Percentiles rank a stretch among this genome's conserved stretches.
Conservation (phyloP, 1,140 invertebrate genomes). For the Argopecten irradians region DNA sequence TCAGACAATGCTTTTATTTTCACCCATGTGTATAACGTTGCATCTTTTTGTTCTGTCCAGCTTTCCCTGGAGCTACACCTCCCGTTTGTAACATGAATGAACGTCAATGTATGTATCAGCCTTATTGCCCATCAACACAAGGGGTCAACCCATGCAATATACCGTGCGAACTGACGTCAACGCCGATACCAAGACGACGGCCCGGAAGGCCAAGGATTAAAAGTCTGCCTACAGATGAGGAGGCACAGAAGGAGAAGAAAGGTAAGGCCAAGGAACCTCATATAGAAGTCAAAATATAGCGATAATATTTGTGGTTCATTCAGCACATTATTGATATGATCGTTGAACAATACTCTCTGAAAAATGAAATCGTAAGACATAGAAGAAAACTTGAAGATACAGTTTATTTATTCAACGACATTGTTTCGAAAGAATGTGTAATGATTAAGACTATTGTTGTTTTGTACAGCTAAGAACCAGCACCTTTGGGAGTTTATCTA, state of each 20-base stretch:
- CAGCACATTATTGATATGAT: background rate
- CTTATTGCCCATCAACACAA: background rate
- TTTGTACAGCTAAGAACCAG: constrained; percentile 67
- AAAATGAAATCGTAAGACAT: background rate
- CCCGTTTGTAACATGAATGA: background rate
- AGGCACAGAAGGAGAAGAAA: constrained; percentile 67
- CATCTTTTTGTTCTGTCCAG: background rate
- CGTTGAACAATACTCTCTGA: background rate
- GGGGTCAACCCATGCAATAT: background rate
- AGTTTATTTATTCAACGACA: background rate
- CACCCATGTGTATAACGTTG: too few species aligned
- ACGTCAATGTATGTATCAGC: background rate
- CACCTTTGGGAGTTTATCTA: constrained; percentile 76
- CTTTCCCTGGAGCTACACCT: background rate
- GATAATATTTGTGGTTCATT: background rate
- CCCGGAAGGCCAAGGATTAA: constrained; percentile 69
- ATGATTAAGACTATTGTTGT: background rate
- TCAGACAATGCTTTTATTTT: too few species aligned
- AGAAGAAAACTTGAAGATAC: background rate
- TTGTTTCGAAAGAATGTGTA: background rate
- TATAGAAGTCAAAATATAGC: background rate
- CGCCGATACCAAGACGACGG: constrained; percentile 43
- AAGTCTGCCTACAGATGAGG: constrained; percentile 64
- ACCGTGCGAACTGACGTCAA: constrained; percentile 18
- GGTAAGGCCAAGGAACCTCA: constrained; percentile 45